Evolutionary conservation across 2,113 vertebrate species (phyloP).

Genomic region (Alosa alosa): DNA sequence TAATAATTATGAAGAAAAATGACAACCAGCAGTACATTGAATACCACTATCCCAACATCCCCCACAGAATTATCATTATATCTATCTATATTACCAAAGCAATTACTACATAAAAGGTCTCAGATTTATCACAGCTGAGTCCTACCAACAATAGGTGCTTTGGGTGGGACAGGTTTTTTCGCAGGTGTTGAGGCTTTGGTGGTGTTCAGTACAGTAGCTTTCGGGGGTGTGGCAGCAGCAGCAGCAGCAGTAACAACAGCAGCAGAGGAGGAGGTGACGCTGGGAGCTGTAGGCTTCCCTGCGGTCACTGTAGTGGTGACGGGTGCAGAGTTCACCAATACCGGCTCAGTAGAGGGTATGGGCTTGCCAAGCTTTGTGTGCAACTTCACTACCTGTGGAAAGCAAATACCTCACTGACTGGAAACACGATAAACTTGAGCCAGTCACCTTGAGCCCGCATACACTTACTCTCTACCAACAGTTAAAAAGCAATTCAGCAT

Average conservation of each 20-base stretch:
- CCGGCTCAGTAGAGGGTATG: slow-evolving; percentile 75
- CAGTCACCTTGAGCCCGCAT: background rate
- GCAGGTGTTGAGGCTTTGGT: background rate
- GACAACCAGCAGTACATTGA: too few species aligned
- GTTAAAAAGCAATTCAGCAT: too few species aligned
- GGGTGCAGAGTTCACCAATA: slow-evolving; percentile 65
- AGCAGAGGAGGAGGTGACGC: slow-evolving; percentile 36
- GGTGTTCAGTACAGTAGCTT: slow-evolving; percentile 30
- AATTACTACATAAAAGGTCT: background rate
- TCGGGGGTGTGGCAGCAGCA: background rate
- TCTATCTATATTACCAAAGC: background rate
- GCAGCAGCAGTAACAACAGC: slow-evolving; percentile 1
- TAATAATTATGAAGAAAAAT: too few species aligned
- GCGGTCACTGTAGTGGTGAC: slow-evolving; percentile 60
- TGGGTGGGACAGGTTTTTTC: slow-evolving; percentile 45
- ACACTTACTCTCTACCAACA: too few species aligned
- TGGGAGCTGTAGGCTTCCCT: slow-evolving; percentile 49
- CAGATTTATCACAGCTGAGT: slow-evolving; percentile 22
- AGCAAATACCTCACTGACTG: background rate
- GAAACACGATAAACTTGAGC: background rate
- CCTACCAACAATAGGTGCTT: slow-evolving; percentile 65
- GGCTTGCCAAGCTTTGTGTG: slow-evolving; percentile 83
- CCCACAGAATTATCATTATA: too few species aligned
- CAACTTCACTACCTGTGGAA: slow-evolving; percentile 78
- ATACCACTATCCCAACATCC: background rate